Conservation (phyloP, 2,888 invertebrate species). For the Tetrapedia diversipes region DNA sequence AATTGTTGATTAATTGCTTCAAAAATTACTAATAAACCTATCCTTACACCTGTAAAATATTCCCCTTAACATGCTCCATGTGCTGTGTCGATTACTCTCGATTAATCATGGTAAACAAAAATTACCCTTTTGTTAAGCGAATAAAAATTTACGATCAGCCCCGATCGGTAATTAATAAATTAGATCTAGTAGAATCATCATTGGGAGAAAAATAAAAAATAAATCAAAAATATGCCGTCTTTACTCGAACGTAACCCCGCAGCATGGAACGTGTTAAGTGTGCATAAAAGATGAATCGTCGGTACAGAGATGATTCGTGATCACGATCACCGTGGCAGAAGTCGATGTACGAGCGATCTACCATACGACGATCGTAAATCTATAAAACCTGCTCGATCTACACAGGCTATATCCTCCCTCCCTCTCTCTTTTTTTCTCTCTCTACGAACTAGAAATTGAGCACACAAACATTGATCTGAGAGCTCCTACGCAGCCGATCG, state of each 20-base stretch:
- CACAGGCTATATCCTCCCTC: conserved; percentile 34
- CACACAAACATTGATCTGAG: conserved; percentile 69
- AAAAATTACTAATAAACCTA: background rate
- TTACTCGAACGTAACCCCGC: too few species aligned
- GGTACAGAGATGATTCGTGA: conserved; percentile 14
- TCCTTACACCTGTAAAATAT: background rate
- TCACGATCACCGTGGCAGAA: conserved; percentile 34
- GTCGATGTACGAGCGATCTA: conserved; percentile 30
- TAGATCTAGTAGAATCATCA: too few species aligned
- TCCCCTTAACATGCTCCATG: background rate
- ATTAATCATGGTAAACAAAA: too few species aligned
- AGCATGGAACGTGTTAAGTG: background rate
- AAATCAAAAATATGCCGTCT: too few species aligned
- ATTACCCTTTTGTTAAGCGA: too few species aligned
- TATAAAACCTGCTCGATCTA: conserved; percentile 43
- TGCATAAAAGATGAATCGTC: background rate
- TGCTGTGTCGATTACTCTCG: too few species aligned
- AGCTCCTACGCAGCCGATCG: conserved; percentile 40
- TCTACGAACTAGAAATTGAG: conserved; percentile 76
- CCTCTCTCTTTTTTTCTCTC: conserved; percentile 2
- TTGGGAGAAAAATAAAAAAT: too few species aligned
- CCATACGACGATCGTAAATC: conserved; percentile 33
- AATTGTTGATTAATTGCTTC: background rate
- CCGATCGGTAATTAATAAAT: too few species aligned
- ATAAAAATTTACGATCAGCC: too few species aligned